phyloP scores from a whole-genome alignment of 2,888 invertebrate species.

The Nemapogon koenigi region DNA sequence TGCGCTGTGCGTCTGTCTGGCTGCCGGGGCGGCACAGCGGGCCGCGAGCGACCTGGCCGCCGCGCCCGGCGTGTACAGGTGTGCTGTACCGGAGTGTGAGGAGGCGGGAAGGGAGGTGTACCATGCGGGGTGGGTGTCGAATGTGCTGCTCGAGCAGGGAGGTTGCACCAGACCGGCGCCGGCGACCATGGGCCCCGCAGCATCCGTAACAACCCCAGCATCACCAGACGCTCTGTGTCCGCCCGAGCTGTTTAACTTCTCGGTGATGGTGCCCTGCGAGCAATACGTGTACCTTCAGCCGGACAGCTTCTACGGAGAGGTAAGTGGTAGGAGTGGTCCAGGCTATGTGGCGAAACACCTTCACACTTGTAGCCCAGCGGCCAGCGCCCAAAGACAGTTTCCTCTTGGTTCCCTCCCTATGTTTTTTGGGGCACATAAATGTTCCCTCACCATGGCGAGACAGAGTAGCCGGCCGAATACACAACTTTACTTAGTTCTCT shows the following conservation, averaged over 20 bases:
- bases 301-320: constrained; percentile 3
- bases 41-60: constrained; percentile 36
- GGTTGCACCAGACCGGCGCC: background rate
- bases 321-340: too few species aligned
- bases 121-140: constrained; percentile 17
- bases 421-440: too few species aligned
- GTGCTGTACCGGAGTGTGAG: constrained; percentile 64
- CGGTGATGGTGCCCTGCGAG: background rate
- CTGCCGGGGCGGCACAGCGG: constrained; percentile 46
- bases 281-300: background rate
- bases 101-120: constrained; percentile 62
- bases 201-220: too few species aligned
- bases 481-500: too few species aligned
- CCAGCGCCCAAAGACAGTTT: too few species aligned
- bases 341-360: too few species aligned
- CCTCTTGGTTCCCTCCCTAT: too few species aligned
- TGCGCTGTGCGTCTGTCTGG: too few species aligned
- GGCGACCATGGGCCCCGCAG: too few species aligned
- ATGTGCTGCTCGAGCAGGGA: constrained; percentile 34
- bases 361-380: too few species aligned
- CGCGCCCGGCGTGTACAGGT: constrained; percentile 57
- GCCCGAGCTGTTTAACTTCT: background rate
- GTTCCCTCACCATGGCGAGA: too few species aligned
- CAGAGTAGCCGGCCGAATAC: too few species aligned
- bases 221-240: background rate